A percentile compares a stretch with the other conserved stretches of the same genome.
Conservation (phyloP, 1,140 invertebrate species). For the Delia radicum region DNA sequence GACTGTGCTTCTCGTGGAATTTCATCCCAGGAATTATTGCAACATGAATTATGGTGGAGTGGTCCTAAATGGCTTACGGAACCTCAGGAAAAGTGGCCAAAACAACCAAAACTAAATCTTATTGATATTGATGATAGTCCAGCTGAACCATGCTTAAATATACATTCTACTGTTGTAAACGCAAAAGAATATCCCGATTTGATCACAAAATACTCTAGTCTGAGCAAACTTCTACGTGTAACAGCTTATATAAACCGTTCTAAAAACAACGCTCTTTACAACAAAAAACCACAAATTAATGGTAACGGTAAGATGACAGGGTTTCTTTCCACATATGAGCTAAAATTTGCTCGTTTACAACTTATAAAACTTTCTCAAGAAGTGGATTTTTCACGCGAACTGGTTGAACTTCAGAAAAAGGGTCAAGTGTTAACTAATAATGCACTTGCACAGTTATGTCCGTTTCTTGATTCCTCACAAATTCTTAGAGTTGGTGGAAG, state of each 20-base stretch:
- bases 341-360: neutral
- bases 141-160: neutral
- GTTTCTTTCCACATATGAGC: neutral
- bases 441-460: no score
- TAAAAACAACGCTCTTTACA: neutral
- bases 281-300: neutral
- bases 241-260: slow-evolving; percentile 12
- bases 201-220: neutral
- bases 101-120: neutral
- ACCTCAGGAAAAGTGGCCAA: neutral
- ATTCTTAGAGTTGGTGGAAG: slow-evolving; percentile 1
- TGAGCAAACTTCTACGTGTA: neutral
- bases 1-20: slow-evolving; percentile 31
- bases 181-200: neutral
- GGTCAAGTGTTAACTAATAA: no score
- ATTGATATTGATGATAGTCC: neutral
- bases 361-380: neutral
- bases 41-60: slow-evolving; percentile 29
- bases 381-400: neutral
- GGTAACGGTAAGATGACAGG: neutral
- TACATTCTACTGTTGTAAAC: neutral
- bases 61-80: slow-evolving; percentile 13
- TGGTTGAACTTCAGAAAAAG: neutral
- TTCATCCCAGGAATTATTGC: slow-evolving; percentile 19
- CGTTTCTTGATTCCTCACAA: neutral